Evolutionary conservation across 2,113 vertebrate species (phyloP), one percentile per base, ranked within the genome.

Genomic region (Leucosticte australis): DNA sequence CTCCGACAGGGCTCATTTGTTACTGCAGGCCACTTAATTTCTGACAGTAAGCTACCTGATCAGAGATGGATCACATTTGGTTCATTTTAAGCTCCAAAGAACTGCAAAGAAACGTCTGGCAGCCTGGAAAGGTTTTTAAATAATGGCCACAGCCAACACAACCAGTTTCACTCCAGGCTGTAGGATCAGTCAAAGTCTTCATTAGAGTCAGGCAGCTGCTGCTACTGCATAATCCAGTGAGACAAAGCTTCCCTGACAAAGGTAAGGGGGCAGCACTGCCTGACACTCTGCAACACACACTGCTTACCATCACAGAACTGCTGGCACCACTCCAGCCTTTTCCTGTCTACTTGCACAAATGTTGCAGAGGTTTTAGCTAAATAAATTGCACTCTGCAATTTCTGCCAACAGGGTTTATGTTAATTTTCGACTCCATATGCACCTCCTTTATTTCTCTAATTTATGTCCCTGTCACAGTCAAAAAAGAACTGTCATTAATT

Each of bases 51-150:
- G 71, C 69, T 75, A 94, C 83, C 76, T 78, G 76, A 84, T 53
- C 33, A 3, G 44, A 93, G 69, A 95, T 19, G 64, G 87, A 94
- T 53, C 86, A 14, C 89, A 64, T 75, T 96, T 90, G 86, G 68
- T 78, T 78, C 89, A 56, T 73, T 94, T 95, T 90, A 90, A 81
- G 88, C 80, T 92, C 83, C 83, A 87, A 94, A 87, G 85, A 83
- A 77, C 71, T 71, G 88, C 83, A 73, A 86, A 85, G 53, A 62
- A 69, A 39, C 2, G 37, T 68, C 80, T 90, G 79, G 73, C 76
- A 94, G 83, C 37, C 76, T 56, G 44, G 39, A 86, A 89, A 77
- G 90, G 42, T 53, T 86, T 87, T 57, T 60, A 93, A 93, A 37
- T 73, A 92, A 82, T 11, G 49, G 73, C 50, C 49, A 64, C 41